Base-by-base conservation (phyloP, 2,797 vertebrate species). In the Falco columbarius region DNA sequence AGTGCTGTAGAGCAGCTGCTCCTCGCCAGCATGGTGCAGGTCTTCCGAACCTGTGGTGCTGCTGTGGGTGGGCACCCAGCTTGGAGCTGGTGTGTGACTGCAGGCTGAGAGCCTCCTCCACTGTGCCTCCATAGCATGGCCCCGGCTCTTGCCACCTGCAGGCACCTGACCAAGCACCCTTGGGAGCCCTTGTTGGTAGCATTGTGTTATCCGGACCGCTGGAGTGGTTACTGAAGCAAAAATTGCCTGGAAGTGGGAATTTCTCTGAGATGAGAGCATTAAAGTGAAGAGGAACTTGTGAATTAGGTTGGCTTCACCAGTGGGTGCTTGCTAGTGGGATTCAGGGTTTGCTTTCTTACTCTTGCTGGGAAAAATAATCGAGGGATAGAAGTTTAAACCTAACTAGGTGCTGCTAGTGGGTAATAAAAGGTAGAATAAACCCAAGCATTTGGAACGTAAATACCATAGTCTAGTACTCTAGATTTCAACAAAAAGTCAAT, bases 11-110 rank as follows among this genome's bases (percentile, higher is more conserved):
- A 72, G 40, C 62, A 71, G 20, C 23, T 84, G 16, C 30, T 77
- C 19, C 59, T 59, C 0, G 0, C 17, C 42, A 68, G 40, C 10
- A 1, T 14, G 21, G 12, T 2, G 0, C n/a, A 49, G 21, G 23
- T 4, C 34, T 90, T 65, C 44, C 66, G 32, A 6, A 59, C 10
- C 11, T 19, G 14, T 22, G 36, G 21, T 9, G 4, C 14, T 56
- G 26, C 49, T 2, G 1, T 2, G 2, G 14, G 21, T 24, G 13
- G 14, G 27, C 32, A 65, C 7, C 13, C 3, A 9, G 20, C 49
- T 42, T 40, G 36, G 26, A n/a, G 24, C 32, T 70, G 13, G 34
- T 68, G 34, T 5, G 11, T 58, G 16, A 11, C 13, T 1, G 0
- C 2, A 20, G 47, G 34, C 58, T 56, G 46, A 46, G 24, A 27